These are phyloP conservation scores for Drosophila azteca DNA, from an alignment of 1,140 invertebrate genomes.

Conservation along the genomic window DNA sequence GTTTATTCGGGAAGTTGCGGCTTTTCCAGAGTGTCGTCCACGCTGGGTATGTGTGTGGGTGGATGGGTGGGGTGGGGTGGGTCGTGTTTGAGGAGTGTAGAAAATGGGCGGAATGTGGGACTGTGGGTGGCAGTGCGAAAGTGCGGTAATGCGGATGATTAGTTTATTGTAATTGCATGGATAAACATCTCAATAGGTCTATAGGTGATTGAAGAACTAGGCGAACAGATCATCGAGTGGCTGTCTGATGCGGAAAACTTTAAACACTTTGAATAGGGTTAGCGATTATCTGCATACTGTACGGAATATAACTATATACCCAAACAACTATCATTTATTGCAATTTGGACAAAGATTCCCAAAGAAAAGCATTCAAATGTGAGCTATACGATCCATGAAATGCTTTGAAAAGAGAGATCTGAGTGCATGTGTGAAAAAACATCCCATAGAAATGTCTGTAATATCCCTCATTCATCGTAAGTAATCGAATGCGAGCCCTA, in stretches of 20 bases:
- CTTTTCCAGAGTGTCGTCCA: constrained; percentile 27
- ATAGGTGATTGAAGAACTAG: no score
- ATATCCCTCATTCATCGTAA: no score
- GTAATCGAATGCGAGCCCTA: no score
- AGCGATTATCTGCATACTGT: not conserved
- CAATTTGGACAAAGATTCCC: no score
- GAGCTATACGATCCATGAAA: no score
- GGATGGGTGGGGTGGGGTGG: not conserved
- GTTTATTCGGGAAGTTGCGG: constrained; percentile 27
- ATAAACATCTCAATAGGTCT: constrained; percentile 35
- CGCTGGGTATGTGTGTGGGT: not conserved
- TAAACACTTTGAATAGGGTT: not conserved
- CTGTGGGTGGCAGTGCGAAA: constrained; percentile 8
- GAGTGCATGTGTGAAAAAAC: no score
- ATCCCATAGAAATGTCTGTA: no score
- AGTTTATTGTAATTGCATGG: constrained; percentile 37
- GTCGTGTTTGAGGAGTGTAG: not conserved
- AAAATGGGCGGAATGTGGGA: constrained; percentile 20
- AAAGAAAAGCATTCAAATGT: no score
- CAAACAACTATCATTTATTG: no score
- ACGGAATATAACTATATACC: no score
- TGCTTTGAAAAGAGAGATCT: no score
- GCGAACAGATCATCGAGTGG: constrained; percentile 22
- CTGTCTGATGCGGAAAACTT: not conserved
- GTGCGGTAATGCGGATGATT: constrained; percentile 38